Evolutionary conservation across 2,888 invertebrate genomes (phyloP).

Genomic region (Seira musarum): DNA sequence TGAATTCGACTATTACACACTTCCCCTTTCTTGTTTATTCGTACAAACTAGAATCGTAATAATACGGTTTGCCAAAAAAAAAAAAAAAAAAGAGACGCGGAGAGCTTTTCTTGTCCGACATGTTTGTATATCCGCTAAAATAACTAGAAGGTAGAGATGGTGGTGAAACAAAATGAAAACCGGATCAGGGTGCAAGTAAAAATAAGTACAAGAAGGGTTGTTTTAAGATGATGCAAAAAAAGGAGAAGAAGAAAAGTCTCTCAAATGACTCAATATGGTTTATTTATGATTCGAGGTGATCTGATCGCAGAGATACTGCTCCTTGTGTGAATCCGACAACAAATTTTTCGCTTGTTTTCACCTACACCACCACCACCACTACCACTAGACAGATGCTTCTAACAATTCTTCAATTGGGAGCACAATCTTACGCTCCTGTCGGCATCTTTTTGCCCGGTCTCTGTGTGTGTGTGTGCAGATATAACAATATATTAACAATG

Average conservation of each 20-base stretch:
- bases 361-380: no score
- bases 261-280: no score
- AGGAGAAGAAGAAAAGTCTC: no score
- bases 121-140: conserved; percentile 44
- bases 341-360: background rate
- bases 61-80: conserved; percentile 35
- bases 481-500: no score
- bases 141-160: background rate
- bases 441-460: conserved; percentile 29
- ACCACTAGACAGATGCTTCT: no score
- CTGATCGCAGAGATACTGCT: background rate
- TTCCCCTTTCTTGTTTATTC: conserved; percentile 12
- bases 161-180: conserved; percentile 40
- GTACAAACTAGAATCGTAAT: background rate
- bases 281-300: no score
- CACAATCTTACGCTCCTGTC: conserved; percentile 27
- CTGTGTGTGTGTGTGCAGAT: no score
- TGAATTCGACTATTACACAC: background rate
- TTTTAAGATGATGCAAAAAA: no score
- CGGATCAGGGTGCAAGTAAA: conserved; percentile 32
- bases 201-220: background rate
- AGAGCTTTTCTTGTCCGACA: conserved; percentile 40
- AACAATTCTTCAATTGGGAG: conserved; percentile 5
- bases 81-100: no score
- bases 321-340: conserved; percentile 14